Base-by-base conservation (phyloP, 92 coral and sea anemone species). In the Epizoanthus scotinus region DNA sequence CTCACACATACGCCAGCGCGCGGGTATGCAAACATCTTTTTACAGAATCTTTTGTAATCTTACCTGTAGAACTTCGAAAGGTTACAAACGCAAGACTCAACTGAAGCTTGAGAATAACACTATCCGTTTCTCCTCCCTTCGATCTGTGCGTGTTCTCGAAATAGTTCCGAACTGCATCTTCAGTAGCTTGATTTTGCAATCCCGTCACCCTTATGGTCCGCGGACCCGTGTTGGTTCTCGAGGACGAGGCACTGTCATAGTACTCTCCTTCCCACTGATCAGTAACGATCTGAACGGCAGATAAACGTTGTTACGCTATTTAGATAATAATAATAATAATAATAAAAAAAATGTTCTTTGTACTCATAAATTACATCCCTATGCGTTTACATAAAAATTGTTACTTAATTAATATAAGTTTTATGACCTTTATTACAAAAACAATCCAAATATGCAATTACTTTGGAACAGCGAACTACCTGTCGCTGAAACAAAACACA, bases 51-150 rank as follows among this genome's bases (percentile, higher is more conserved):
- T 0, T 24, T 12, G 28, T 0, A n/a, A 13, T 28, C 74, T 21
- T 6, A 69, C 74, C 74, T 20, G 13, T 21, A 21, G 74, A 31
- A 22, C 58, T 42, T 22, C 15, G 49, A 44, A 69, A 69, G 13
- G 74, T 69, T 47, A 69, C 74, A 69, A 69, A 47, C 12, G 74
- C 74, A n/a, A 40, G 74, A 69, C 20, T 69, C 17, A 69, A 44
- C 8, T 10, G 27, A 12, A 12, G 74, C 20, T 69, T 69, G 20
- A 69, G 55, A 69, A 40, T 20, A n/a, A 69, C 54, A 24, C 17
- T 69, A 13, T 69, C 59, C 14, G 52, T 44, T 0, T 69, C 31
- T 69, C 77, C 59, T 21, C 77, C 77, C 49, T 47, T 47, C 5
- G 59, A 70, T 50, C 29, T 70, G 77, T 31, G 77, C 8, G 22